Percentiles rank a stretch among this genome's conserved stretches.
Conservation (phyloP, 2,113 vertebrate species). For the Morone chrysops region DNA sequence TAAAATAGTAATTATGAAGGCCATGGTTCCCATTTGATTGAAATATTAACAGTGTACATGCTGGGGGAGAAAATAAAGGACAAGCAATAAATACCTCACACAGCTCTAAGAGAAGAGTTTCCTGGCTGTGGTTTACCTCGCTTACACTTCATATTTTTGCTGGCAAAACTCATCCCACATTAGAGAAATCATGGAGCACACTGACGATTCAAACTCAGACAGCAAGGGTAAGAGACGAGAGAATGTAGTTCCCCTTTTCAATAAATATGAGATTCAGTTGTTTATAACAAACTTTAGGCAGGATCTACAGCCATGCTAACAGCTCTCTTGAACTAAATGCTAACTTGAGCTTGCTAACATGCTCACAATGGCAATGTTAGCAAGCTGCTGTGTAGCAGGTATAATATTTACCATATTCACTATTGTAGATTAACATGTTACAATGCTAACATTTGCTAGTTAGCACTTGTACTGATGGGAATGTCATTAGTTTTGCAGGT, state of each 20-base stretch:
- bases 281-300: neutral
- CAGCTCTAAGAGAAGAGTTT: neutral
- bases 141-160: constrained; percentile 2
- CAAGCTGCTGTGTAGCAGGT: neutral
- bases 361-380: neutral
- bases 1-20: neutral
- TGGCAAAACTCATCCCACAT: constrained; percentile 18
- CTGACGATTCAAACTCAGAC: constrained; percentile 32
- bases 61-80: constrained; percentile 3
- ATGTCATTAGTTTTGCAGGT: neutral
- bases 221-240: neutral
- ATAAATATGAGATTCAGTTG: neutral
- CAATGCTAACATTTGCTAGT: neutral
- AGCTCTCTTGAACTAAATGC: neutral
- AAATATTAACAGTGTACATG: neutral
- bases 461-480: neutral
- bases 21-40: neutral
- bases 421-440: no score
- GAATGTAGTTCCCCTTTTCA: neutral
- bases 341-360: neutral
- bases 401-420: no score
- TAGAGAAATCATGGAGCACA: constrained; percentile 11
- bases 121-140: constrained; percentile 11
- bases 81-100: constrained; percentile 9
- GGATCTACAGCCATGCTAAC: neutral